Conservation (phyloP, 2,797 vertebrate genomes). For the Melanotaenia trifasciata region DNA sequence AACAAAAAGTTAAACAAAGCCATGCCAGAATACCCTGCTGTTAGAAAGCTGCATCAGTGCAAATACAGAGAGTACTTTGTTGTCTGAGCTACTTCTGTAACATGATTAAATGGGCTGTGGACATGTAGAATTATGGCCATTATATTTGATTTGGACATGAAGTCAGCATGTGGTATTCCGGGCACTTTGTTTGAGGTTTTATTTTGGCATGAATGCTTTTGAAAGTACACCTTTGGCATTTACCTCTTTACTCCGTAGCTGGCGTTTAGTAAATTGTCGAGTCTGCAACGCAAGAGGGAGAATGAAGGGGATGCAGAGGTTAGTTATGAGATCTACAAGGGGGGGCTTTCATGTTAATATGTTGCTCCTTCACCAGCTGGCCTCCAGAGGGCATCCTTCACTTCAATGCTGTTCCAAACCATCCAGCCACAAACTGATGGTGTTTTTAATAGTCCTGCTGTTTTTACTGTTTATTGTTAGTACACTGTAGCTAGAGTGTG, state of each 20-base stretch:
- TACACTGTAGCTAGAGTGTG: constrained; percentile 38
- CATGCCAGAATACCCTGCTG: constrained; percentile 89
- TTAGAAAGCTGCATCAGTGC: constrained; percentile 60
- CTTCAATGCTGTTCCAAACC: constrained; percentile 64
- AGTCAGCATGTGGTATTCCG: constrained; percentile 86
- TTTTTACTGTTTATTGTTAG: constrained; percentile 41
- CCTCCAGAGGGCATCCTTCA: constrained; percentile 83
- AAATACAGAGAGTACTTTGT: constrained; percentile 50
- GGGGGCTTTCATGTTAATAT: constrained; percentile 82
- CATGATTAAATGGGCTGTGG: constrained; percentile 61
- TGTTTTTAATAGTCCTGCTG: constrained; percentile 59
- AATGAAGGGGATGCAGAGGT: constrained; percentile 89
- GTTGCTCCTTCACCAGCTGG: constrained; percentile 79
- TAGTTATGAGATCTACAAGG: constrained; percentile 86
- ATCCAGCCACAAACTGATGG: constrained; percentile 69
- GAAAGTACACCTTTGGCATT: constrained; percentile 88
- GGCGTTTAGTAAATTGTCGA: constrained; percentile 99
- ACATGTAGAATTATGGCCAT: constrained; percentile 61
- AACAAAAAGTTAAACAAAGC: constrained; percentile 87
- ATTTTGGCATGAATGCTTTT: constrained; percentile 87
- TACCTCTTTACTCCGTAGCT: constrained; percentile 99
- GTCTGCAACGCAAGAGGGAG: constrained; percentile 92
- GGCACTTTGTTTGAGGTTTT: constrained; percentile 86
- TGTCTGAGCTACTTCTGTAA: constrained; percentile 56
- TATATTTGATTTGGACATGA: constrained; percentile 71